phyloP scores from a whole-genome alignment of 1,140 invertebrate genomes.

The Atta colombica region DNA sequence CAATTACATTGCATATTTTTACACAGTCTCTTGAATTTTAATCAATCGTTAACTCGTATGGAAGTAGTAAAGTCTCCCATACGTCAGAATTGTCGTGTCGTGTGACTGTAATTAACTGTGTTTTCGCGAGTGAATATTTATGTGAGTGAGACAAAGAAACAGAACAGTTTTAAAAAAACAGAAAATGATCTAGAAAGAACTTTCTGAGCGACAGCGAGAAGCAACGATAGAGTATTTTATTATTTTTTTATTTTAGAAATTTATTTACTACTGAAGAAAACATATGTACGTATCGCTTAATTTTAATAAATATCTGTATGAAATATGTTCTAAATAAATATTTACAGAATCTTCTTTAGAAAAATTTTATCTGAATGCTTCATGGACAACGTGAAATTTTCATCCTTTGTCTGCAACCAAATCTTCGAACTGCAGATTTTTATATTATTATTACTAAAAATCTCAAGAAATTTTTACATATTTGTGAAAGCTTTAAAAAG shows the following conservation, averaged over 20 bases:
- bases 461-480: no score
- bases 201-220: neutral
- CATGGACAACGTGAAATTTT: no score
- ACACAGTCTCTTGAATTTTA: neutral
- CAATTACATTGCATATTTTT: slow-evolving; percentile 5
- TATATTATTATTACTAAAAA: no score
- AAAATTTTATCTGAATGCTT: no score
- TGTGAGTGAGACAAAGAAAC: neutral
- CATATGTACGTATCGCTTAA: no score
- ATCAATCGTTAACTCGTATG: neutral
- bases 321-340: no score
- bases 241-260: neutral
- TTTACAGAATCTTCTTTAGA: no score
- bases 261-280: neutral
- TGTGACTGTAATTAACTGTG: slow-evolving; percentile 11
- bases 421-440: no score
- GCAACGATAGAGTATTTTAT: neutral
- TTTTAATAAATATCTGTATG: no score
- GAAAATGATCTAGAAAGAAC: neutral
- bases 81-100: neutral
- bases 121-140: neutral
- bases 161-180: neutral
- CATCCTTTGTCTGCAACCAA: no score
- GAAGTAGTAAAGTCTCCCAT: neutral
- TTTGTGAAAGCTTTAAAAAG: no score